phyloP scores from a whole-genome alignment of 2,113 vertebrate species.

The Anhinga anhinga region DNA sequence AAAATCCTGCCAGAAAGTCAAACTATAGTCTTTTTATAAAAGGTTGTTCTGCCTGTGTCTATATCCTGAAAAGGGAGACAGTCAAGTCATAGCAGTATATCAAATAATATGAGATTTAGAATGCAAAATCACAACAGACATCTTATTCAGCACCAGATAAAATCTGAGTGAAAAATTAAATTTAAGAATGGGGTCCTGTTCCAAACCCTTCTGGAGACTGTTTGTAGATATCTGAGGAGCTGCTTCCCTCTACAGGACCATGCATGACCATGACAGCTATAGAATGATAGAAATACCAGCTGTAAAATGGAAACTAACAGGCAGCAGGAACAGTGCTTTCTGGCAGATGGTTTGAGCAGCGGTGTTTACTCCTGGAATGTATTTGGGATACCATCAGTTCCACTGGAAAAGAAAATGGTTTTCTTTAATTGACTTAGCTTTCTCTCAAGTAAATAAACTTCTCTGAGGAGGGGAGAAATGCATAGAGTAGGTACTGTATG shows the following conservation, averaged over 20 bases:
- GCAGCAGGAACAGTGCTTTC: background rate
- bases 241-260: constrained; percentile 55
- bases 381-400: background rate
- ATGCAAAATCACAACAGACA: background rate
- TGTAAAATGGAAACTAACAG: background rate
- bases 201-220: background rate
- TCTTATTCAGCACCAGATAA: background rate
- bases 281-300: background rate
- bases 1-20: background rate
- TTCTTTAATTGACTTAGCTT: background rate
- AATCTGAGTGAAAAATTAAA: background rate
- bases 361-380: background rate
- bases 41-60: background rate
- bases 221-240: constrained; percentile 22
- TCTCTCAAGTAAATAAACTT: background rate
- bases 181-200: background rate
- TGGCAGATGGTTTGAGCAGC: background rate
- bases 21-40: background rate
- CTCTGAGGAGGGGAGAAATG: background rate
- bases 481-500: too few relatives aligned
- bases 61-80: background rate
- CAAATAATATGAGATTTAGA: background rate
- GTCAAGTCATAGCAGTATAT: background rate
- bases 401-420: background rate
- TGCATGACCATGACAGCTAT: background rate